phyloP scores from a whole-genome alignment of 2,797 vertebrate genomes.

The Oreortyx pictus region DNA sequence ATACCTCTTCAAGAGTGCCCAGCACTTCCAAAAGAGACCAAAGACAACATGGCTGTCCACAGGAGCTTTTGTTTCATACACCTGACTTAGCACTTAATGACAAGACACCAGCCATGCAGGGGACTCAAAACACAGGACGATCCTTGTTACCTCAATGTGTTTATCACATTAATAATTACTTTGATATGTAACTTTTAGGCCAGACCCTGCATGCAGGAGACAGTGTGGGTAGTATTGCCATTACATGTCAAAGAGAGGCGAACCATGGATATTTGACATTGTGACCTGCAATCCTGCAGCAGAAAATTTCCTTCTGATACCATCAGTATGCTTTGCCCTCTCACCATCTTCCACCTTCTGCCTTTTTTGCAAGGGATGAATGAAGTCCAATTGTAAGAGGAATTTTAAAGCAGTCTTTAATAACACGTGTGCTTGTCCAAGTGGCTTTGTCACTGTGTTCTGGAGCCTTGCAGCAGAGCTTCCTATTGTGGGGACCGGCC shows the following conservation, averaged over 20 bases:
- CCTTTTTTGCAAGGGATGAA: neutral
- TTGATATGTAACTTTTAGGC: neutral
- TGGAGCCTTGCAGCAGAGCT: neutral
- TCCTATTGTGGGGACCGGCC: neutral
- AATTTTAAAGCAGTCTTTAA: neutral
- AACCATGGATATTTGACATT: neutral
- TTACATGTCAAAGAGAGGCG: neutral
- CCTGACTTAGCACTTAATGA: neutral
- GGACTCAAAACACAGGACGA: fast-evolving
- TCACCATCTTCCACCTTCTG: neutral
- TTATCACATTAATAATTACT: neutral
- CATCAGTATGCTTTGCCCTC: neutral
- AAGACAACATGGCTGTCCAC: neutral
- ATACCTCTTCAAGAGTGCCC: neutral
- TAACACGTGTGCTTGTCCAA: neutral
- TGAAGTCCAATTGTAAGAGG: neutral
- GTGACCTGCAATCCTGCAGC: neutral
- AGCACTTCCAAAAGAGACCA: neutral
- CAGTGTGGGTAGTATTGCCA: neutral
- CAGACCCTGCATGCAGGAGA: neutral
- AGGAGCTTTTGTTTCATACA: neutral
- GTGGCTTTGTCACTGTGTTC: neutral
- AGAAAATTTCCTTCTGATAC: neutral
- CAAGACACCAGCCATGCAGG: neutral
- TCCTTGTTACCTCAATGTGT: neutral